Base-by-base conservation (phyloP, 2,797 vertebrate genomes). In the Hemibagrus guttatus region DNA sequence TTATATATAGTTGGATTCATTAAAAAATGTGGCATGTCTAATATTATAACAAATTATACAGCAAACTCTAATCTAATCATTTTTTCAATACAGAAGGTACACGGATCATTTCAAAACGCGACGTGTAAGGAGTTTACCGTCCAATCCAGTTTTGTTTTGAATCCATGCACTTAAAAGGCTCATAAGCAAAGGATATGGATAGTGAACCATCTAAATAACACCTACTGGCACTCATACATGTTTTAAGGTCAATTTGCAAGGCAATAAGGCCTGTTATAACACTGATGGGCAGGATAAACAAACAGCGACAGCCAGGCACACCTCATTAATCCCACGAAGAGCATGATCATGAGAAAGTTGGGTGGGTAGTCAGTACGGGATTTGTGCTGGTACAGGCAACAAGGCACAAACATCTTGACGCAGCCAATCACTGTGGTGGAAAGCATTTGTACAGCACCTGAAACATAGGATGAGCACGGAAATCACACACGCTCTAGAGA, bases 251-350 rank as follows among this genome's bases (percentile, higher is more conserved):
- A n/a, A 79, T 7, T 66, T 66, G 19, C 2, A 26, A 14, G n/a
- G 19, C 11, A 5, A 61, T 59, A 42, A 80, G 11, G 1, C 61
- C 26, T 49, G 2, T 63, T 26, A 52, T 66, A 49, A 66, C 31
- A 81, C 61, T 28, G 42, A 66, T 66, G 9, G 26, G 23, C 16
- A 52, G 63, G n/a, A 82, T 23, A 64, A 83, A 61, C 28, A 14
- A 56, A 42, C n/a, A 46, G 19, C 14, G 49, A 54, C 1, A 54
- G 35, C 13, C n/a, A 46, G 6, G 63, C 87, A 11, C 58, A 99
- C 98, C 98, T 97, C 96, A 99, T 98, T 19, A 99, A 93, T 17
- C 98, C 98, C 28, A 99, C 98, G 54, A 99, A 98, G 13, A 99
- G 92, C 98, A 99, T 99, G 86, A 97, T 98, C 97, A 98, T 97